Conservation (phyloP, 2,113 vertebrate species). For the Geococcyx californianus region DNA sequence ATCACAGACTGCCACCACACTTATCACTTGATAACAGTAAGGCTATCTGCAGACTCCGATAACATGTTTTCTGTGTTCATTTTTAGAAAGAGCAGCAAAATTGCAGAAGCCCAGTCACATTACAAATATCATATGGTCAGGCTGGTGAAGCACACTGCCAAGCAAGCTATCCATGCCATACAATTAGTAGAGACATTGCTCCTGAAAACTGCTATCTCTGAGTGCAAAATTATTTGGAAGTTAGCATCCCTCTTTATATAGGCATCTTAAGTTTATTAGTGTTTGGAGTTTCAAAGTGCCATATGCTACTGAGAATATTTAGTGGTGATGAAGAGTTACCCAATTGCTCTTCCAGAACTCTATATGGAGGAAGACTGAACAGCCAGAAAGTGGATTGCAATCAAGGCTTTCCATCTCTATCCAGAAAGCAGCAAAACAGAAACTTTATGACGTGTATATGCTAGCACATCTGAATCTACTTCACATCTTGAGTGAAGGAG, state of each 20-base stretch:
- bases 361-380: neutral
- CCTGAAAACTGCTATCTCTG: neutral
- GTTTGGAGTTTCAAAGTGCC: neutral
- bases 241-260: neutral
- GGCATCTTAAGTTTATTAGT: neutral
- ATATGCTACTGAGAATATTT: neutral
- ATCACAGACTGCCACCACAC: neutral
- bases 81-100: neutral
- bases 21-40: neutral
- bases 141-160: neutral
- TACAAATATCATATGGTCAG: neutral
- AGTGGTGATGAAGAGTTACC: neutral
- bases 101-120: neutral
- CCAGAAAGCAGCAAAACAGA: neutral
- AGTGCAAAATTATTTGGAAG: neutral
- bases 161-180: fast-evolving
- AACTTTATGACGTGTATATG: neutral
- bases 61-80: neutral
- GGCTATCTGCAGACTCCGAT: neutral
- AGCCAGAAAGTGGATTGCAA: neutral
- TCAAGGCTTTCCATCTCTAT: neutral
- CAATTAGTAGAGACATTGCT: neutral
- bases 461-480: slow-evolving; percentile 62
- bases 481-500: slow-evolving; percentile 58
- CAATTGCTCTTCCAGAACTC: neutral